These are phyloP conservation scores for Pegoplata infirma DNA, from an alignment of 2,888 invertebrate genomes.

Conservation along the genomic window DNA sequence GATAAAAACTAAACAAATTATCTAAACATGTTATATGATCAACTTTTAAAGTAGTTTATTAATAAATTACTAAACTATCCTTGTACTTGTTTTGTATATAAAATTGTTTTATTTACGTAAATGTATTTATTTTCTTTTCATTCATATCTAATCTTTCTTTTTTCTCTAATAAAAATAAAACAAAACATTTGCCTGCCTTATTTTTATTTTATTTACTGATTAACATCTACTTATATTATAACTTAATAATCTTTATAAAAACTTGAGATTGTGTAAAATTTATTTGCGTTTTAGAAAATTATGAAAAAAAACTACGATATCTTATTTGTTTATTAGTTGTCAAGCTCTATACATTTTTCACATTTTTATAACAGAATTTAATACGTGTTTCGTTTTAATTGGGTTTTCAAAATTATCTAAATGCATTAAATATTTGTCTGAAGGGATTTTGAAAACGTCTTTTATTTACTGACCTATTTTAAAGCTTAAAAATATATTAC, in stretches of 20 bases:
- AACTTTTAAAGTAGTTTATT: not conserved
- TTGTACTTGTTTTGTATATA: not conserved
- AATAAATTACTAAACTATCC: not conserved
- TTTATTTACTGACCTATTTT: too few relatives aligned
- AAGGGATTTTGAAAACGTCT: too few relatives aligned
- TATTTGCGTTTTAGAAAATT: conserved; percentile 17
- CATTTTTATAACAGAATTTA: too few relatives aligned
- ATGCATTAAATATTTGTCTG: too few relatives aligned
- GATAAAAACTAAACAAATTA: not conserved
- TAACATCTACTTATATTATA: conserved; percentile 1
- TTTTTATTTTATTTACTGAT: conserved; percentile 28
- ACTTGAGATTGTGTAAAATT: not conserved
- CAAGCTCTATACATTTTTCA: too few relatives aligned
- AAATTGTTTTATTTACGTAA: not conserved
- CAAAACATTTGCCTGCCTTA: not conserved
- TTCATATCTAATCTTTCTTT: conserved; percentile 42
- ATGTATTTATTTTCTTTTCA: not conserved
- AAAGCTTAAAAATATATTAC: too few relatives aligned
- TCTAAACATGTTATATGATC: not conserved
- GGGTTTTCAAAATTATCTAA: too few relatives aligned
- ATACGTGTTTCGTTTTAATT: too few relatives aligned
- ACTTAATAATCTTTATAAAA: not conserved
- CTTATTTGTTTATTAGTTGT: too few relatives aligned
- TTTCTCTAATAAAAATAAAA: conserved; percentile 8
- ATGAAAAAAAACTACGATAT: too few relatives aligned